Conservation (phyloP, 2,797 vertebrate genomes). For the Centroberyx gerrardi region DNA sequence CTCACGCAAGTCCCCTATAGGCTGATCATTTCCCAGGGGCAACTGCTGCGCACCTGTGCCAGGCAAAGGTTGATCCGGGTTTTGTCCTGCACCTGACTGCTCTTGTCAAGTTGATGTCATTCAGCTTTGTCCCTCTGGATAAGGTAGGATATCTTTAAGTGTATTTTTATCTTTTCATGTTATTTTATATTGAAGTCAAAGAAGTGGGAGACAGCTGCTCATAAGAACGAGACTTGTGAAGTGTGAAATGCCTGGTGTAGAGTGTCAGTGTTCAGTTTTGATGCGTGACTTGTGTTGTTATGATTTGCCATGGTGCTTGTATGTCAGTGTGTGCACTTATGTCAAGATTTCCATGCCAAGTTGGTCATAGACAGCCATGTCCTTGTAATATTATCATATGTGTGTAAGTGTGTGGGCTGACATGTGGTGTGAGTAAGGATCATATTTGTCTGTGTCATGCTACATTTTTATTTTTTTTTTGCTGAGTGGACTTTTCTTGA, state of each 20-base stretch:
- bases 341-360: neutral
- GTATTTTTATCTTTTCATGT: neutral
- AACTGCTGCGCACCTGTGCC: slow-evolving; percentile 17
- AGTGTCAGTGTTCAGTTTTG: neutral
- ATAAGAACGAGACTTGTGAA: neutral
- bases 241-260: neutral
- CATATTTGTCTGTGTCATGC: neutral
- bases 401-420: neutral
- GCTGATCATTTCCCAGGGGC: slow-evolving; percentile 22
- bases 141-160: slow-evolving; percentile 57
- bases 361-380: neutral
- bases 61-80: slow-evolving; percentile 39
- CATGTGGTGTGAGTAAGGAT: neutral
- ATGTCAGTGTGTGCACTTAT: neutral
- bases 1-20: slow-evolving; percentile 23
- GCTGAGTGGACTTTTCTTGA: neutral
- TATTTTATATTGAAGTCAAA: neutral
- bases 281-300: neutral
- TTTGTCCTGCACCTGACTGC: slow-evolving; percentile 21
- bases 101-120: slow-evolving; percentile 37
- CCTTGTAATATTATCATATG: neutral
- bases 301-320: neutral
- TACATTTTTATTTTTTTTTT: neutral
- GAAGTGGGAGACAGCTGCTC: neutral
- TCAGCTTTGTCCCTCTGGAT: slow-evolving; percentile 24